Percentiles rank a stretch among this genome's conserved stretches.
These are phyloP conservation scores for Cosmopolites sordidus DNA, from an alignment of 2,888 invertebrate genomes.

Conservation along the genomic window DNA sequence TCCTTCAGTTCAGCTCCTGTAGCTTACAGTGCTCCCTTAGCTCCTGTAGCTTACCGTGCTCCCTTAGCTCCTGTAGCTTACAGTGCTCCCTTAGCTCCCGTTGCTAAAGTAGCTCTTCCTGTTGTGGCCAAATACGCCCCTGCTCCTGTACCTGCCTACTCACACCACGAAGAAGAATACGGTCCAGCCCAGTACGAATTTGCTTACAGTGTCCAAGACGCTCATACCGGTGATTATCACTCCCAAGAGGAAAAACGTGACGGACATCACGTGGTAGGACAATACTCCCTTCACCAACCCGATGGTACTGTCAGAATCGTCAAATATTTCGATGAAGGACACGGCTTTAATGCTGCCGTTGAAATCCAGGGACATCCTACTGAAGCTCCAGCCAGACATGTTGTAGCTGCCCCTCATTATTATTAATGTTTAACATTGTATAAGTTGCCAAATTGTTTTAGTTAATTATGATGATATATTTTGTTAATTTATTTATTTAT, in stretches of 20 bases:
- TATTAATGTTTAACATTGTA: no score
- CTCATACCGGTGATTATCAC: conserved; percentile 55
- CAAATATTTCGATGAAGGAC: conserved; percentile 51
- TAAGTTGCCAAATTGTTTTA: no score
- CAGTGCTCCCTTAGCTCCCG: background rate
- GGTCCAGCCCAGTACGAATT: conserved; percentile 12
- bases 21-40: conserved; percentile 17
- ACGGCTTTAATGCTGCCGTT: conserved; percentile 50
- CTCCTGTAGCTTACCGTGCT: conserved; percentile 7
- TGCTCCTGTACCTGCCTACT: conserved; percentile 1
- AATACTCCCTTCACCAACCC: conserved; percentile 55
- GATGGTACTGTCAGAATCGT: conserved; percentile 56
- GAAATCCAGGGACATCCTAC: conserved; percentile 49
- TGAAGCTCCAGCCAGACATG: conserved; percentile 3
- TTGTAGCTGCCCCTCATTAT: conserved; percentile 11
- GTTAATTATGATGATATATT: background rate
- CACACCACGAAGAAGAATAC: conserved; percentile 15
- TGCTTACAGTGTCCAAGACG: conserved; percentile 6
- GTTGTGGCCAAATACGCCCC: conserved; percentile 7
- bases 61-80: background rate
- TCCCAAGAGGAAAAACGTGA: conserved; percentile 53
- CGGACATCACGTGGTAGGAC: conserved; percentile 53
- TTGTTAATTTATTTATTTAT: conserved; percentile 1
- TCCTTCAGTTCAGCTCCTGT: conserved; percentile 15
- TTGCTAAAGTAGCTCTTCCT: conserved; percentile 15